Conservation (phyloP, 2,113 vertebrate species). For the Rhynchopsitta pachyrhyncha region DNA sequence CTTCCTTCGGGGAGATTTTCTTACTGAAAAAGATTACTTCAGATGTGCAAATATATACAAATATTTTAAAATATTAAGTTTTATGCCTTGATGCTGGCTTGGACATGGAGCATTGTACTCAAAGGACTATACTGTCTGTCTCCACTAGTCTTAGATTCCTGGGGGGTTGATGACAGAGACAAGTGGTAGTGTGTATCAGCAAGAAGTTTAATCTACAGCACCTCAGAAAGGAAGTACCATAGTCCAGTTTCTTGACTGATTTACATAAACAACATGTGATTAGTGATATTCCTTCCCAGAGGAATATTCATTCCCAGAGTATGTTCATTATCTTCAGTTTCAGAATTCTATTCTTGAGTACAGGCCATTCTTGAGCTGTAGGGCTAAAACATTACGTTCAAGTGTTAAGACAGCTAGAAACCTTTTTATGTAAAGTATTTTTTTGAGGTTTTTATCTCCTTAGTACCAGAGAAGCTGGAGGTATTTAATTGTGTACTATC, state of each 20-base stretch:
- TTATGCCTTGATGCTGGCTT: not conserved
- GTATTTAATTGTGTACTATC: not conserved
- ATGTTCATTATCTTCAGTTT: not conserved
- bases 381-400: not conserved
- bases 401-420: not conserved
- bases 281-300: not conserved
- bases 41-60: not conserved
- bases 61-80: not conserved
- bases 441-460: not conserved
- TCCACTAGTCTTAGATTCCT: not conserved
- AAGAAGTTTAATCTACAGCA: not conserved
- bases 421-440: not conserved
- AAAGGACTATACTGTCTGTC: not conserved
- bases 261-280: not conserved
- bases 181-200: not conserved
- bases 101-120: not conserved
- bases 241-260: not conserved
- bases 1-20: not conserved
- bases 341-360: not conserved
- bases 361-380: not conserved
- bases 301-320: not conserved
- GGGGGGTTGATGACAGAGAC: not conserved
- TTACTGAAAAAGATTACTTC: not conserved
- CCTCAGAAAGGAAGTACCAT: not conserved
- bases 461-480: not conserved